These are phyloP conservation scores for Drosophila erecta DNA, from an alignment of 1,140 invertebrate genomes.

Conservation along the genomic window DNA sequence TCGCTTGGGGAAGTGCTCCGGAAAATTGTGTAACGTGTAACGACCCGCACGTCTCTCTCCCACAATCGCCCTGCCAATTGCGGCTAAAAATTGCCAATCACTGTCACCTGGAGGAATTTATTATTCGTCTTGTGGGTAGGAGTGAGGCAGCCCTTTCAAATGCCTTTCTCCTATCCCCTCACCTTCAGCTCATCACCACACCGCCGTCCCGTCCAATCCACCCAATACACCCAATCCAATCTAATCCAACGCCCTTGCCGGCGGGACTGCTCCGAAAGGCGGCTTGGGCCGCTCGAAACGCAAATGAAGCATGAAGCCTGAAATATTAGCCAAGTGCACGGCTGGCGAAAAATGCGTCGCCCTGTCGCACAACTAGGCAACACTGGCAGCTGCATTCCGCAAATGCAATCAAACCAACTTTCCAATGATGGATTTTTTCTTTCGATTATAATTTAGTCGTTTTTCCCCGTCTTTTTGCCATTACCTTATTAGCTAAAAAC, in stretches of 20 bases:
- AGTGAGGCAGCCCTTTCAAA: slow-evolving; percentile 19
- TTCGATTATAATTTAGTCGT: slow-evolving; percentile 66
- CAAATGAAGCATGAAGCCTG: slow-evolving; percentile 72
- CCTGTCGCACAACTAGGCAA: slow-evolving; percentile 69
- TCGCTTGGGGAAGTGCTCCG: slow-evolving; percentile 48
- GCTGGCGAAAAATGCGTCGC: slow-evolving; percentile 56
- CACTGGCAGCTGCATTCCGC: slow-evolving; percentile 65
- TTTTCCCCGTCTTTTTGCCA: slow-evolving; percentile 44
- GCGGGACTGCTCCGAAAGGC: slow-evolving; percentile 34
- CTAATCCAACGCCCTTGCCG: slow-evolving; percentile 41
- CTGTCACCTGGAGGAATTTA: slow-evolving; percentile 61
- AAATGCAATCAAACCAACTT: slow-evolving; percentile 77
- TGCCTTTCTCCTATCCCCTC: slow-evolving; percentile 27
- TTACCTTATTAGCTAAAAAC: slow-evolving; percentile 67
- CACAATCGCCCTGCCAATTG: slow-evolving; percentile 13
- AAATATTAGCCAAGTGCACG: slow-evolving; percentile 60
- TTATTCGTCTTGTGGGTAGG: slow-evolving; percentile 45
- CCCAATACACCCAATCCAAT: slow-evolving; percentile 3
- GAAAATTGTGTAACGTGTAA: slow-evolving; percentile 65
- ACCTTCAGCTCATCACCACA: neutral
- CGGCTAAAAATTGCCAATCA: slow-evolving; percentile 37
- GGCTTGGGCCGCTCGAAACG: slow-evolving; percentile 28
- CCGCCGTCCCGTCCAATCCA: neutral
- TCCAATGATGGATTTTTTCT: slow-evolving; percentile 76
- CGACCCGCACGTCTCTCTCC: slow-evolving; percentile 7